Evolutionary conservation across 2,113 vertebrate species (phyloP).

Genomic region (Heliornis fulica): DNA sequence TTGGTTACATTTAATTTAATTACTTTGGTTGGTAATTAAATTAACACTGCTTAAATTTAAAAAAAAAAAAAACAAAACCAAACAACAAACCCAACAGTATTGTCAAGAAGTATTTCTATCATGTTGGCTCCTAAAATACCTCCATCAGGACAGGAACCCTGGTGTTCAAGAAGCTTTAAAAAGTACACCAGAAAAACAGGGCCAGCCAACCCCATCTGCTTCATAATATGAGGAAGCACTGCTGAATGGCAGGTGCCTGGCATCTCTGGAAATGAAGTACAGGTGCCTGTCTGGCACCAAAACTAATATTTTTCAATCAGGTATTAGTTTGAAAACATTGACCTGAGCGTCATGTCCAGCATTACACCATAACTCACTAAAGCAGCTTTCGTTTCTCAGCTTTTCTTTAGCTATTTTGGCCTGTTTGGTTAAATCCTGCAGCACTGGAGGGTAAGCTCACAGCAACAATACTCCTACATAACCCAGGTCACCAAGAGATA

Average conservation of each 20-base stretch:
- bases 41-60: constrained; percentile 2
- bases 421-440: neutral
- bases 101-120: neutral
- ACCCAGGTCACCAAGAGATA: neutral
- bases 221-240: neutral
- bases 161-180: neutral
- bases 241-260: neutral
- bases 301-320: neutral
- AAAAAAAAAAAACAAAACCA: too few relatives aligned
- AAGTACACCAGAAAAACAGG: neutral
- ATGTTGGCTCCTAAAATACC: neutral
- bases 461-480: neutral
- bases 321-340: neutral
- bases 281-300: neutral
- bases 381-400: neutral
- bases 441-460: neutral
- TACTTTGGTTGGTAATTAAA: neutral
- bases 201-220: neutral
- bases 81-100: neutral
- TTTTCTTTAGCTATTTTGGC: neutral
- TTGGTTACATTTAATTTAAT: constrained; percentile 9
- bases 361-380: neutral
- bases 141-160: neutral
- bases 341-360: neutral
- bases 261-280: neutral